Percentiles rank a stretch among this genome's conserved stretches.
phyloP scores from a whole-genome alignment of 2,113 vertebrate genomes.

The Coregonus clupeaformis region DNA sequence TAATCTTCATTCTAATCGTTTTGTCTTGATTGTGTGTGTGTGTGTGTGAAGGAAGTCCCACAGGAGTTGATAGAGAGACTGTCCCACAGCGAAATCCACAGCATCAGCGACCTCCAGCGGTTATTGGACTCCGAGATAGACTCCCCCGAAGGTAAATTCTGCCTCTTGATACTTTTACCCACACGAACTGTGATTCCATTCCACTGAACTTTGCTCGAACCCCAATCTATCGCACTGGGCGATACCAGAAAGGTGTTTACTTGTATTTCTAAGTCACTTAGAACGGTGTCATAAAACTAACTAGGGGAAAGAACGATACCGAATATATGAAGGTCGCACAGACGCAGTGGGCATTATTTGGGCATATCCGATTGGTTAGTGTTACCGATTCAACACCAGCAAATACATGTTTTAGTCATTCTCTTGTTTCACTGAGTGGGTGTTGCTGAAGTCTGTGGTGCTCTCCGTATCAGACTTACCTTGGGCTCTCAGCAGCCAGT shows the following conservation, averaged over 20 bases:
- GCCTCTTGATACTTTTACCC: constrained; percentile 69
- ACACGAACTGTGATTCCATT: neutral
- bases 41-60: constrained; percentile 84
- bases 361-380: neutral
- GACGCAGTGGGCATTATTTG: neutral
- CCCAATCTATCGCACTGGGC: constrained; percentile 8
- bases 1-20: constrained; percentile 45
- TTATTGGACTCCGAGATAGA: constrained; percentile 88
- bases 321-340: neutral
- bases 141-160: constrained; percentile 98
- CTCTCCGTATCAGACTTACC: neutral
- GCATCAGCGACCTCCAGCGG: constrained; percentile 98
- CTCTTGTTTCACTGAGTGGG: neutral
- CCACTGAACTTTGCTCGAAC: constrained; percentile 29
- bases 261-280: constrained; percentile 13
- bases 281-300: constrained; percentile 18
- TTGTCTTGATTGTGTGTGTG: constrained; percentile 23
- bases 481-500: neutral
- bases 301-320: neutral
- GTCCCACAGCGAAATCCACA: constrained; percentile 94
- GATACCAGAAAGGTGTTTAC: constrained; percentile 8
- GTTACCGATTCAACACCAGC: neutral
- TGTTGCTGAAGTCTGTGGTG: neutral
- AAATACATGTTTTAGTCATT: neutral
- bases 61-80: constrained; percentile 92